Percentiles rank a stretch among this genome's conserved stretches.
Conservation (phyloP, 2,113 vertebrate species). For the Heliornis fulica region DNA sequence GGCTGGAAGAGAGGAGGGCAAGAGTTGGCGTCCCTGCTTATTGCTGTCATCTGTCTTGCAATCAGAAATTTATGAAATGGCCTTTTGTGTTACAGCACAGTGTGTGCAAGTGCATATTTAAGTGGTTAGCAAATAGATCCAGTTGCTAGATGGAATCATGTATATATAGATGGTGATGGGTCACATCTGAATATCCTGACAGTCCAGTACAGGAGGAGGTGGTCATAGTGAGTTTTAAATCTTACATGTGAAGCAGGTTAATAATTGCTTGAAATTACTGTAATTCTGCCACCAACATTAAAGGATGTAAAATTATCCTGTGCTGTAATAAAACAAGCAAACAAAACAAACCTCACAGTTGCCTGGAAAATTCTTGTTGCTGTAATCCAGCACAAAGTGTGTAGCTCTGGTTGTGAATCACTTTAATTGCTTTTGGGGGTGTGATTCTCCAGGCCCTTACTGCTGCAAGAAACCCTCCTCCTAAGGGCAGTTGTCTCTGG, state of each 20-base stretch:
- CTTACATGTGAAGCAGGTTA: not conserved
- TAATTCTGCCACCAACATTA: not conserved
- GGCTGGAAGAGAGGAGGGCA: not conserved
- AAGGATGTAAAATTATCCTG: not conserved
- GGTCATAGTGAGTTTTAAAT: not conserved
- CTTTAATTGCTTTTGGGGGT: not conserved
- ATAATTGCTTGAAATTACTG: not conserved
- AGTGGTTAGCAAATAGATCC: constrained; percentile 19
- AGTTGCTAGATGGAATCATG: not conserved
- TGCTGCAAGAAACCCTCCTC: not conserved
- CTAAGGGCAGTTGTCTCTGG: not conserved
- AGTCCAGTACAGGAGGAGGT: not conserved
- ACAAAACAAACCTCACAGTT: not conserved
- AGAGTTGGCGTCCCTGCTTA: constrained; percentile 23
- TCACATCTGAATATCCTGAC: not conserved
- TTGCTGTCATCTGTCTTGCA: constrained; percentile 37
- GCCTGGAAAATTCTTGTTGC: not conserved
- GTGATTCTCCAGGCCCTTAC: not conserved
- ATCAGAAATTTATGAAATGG: constrained; percentile 9
- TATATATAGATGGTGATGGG: not conserved
- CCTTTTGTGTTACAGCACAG: not conserved
- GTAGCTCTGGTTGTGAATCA: not conserved
- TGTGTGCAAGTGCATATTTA: not conserved
- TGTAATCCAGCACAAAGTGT: not conserved
- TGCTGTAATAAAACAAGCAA: not conserved